Percentiles rank a stretch among this genome's conserved stretches.
phyloP scores from a whole-genome alignment of 2,888 invertebrate genomes.

The Platerodrilus igneus region DNA sequence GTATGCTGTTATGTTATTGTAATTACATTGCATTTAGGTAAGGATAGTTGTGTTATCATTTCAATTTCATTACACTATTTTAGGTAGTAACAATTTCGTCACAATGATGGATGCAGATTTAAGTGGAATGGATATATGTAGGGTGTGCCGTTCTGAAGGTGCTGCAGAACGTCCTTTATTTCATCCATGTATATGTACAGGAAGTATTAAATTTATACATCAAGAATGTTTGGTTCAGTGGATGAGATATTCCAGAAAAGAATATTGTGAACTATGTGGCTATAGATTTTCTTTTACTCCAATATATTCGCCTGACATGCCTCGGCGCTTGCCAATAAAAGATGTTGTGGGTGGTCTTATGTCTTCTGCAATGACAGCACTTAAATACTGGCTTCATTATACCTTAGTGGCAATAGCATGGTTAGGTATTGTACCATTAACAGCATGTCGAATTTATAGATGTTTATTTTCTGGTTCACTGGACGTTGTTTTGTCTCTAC shows the following conservation, averaged over 20 bases:
- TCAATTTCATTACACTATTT: too few species aligned
- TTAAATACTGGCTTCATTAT: conserved; percentile 96
- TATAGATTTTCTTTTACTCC: conserved; percentile 98
- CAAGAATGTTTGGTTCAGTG: conserved; percentile 98
- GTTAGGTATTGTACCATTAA: conserved; percentile 94
- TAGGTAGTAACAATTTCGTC: too few species aligned
- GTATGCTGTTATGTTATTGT: too few species aligned
- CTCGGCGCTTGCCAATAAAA: conserved; percentile 87
- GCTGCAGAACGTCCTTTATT: conserved; percentile 87
- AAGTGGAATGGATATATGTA: conserved; percentile 82
- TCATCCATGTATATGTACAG: conserved; percentile 98
- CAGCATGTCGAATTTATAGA: conserved; percentile 93
- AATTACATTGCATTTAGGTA: too few species aligned
- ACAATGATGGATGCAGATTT: conserved; percentile 50
- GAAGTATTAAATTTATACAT: conserved; percentile 98
- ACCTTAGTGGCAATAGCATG: conserved; percentile 95
- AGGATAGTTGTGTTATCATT: too few species aligned
- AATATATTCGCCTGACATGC: conserved; percentile 99
- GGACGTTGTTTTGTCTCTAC: conserved; percentile 79
- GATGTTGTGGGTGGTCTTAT: conserved; percentile 90
- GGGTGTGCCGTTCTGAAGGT: conserved; percentile 95
- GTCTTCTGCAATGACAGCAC: conserved; percentile 84
- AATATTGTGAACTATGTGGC: conserved; percentile 97
- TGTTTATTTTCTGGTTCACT: conserved; percentile 88
- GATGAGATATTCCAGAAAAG: conserved; percentile 98